A percentile compares a stretch with the other conserved stretches of the same genome.
Conservation (phyloP, 1,140 invertebrate genomes). For the Andricus grossulariae region DNA sequence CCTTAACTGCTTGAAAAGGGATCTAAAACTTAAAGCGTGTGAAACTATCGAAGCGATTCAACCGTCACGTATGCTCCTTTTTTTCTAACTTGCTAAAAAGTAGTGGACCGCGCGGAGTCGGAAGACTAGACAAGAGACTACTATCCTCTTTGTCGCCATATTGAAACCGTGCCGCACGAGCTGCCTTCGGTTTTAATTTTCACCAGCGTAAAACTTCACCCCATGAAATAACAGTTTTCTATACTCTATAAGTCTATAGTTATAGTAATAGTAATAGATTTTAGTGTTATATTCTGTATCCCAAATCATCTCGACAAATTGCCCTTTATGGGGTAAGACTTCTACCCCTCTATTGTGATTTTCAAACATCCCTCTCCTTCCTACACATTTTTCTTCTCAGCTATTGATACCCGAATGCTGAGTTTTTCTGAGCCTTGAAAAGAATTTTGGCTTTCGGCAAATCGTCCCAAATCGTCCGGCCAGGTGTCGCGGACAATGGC, state of each 20-base stretch:
- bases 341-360: neutral
- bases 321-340: neutral
- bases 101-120: no score
- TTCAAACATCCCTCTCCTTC: neutral
- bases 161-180: conserved; percentile 1
- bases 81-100: neutral
- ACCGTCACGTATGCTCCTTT: no score
- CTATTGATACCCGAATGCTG: conserved; percentile 9
- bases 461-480: conserved; percentile 8
- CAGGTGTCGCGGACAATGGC: conserved; percentile 42
- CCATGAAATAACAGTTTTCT: neutral
- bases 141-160: neutral
- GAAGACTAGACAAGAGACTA: neutral
- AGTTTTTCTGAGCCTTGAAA: neutral
- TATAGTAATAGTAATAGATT: no score
- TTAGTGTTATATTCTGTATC: no score
- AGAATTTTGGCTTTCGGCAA: conserved; percentile 13
- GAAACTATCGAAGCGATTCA: no score
- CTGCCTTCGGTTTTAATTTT: neutral
- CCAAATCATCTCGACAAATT: conserved; percentile 22
- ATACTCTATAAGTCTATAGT: neutral
- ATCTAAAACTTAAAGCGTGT: no score
- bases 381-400: neutral
- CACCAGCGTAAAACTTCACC: neutral
- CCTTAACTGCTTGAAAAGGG: no score